Conservation (phyloP, 1,140 invertebrate genomes). For the Anthonomus grandis region DNA sequence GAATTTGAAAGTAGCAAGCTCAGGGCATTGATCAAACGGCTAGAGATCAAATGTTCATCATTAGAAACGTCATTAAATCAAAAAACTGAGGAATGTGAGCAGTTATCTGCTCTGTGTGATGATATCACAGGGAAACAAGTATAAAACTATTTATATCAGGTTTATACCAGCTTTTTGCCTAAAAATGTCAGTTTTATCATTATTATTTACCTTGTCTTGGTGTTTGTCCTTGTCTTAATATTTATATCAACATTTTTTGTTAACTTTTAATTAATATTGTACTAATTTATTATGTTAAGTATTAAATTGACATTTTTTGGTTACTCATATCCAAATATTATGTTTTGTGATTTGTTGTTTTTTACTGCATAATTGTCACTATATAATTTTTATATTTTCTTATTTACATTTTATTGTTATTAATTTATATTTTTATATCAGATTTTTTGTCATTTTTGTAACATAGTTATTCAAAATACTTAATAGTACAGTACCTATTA, state of each 20-base stretch:
- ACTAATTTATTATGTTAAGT: no score
- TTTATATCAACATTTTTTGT: no score
- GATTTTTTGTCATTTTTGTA: slow-evolving; percentile 17
- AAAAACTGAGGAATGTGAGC: slow-evolving; percentile 40
- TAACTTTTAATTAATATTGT: no score
- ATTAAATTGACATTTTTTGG: slow-evolving; percentile 8
- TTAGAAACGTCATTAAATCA: slow-evolving; percentile 40
- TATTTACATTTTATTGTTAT: slow-evolving; percentile 19
- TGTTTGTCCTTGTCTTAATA: no score
- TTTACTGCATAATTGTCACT: slow-evolving; percentile 12
- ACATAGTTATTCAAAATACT: slow-evolving; percentile 2
- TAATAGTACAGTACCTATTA: no score
- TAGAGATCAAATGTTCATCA: slow-evolving; percentile 43
- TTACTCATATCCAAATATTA: slow-evolving; percentile 12
- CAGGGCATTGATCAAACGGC: slow-evolving; percentile 34
- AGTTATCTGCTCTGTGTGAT: slow-evolving; percentile 40
- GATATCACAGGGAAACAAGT: slow-evolving; percentile 40
- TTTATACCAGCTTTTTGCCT: no score
- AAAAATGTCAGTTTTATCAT: slow-evolving; percentile 15
- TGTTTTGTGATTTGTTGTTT: slow-evolving; percentile 20
- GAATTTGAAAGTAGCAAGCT: slow-evolving; percentile 33
- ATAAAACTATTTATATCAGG: slow-evolving; percentile 11
- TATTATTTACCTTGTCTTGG: not conserved
- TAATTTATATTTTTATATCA: slow-evolving; percentile 25
- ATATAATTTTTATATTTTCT: slow-evolving; percentile 20